Conservation (phyloP, 2,113 vertebrate genomes). For the Microtus montanus region DNA sequence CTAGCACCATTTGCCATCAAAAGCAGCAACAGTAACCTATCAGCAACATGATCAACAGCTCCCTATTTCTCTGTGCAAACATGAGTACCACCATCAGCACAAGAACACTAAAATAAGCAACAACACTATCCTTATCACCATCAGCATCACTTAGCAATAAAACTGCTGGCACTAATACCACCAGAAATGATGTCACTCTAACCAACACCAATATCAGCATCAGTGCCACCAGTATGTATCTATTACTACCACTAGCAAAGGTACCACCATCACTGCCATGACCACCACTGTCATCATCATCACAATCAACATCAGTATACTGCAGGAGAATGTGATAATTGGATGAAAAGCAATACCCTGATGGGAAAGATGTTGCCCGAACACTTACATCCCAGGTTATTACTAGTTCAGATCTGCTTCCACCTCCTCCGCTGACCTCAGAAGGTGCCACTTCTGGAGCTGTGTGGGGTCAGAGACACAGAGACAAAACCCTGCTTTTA, state of each 20-base stretch:
- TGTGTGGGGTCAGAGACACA: constrained; percentile 78
- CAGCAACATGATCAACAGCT: not conserved
- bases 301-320: accelerated
- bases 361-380: not conserved
- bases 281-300: accelerated
- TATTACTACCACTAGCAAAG: not conserved
- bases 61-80: not conserved
- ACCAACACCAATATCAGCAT: too few relatives aligned
- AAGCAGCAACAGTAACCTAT: not conserved
- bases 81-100: too few relatives aligned
- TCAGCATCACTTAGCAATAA: not conserved
- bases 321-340: accelerated
- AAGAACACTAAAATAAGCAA: not conserved
- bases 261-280: not conserved
- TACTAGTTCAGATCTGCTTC: constrained; percentile 97
- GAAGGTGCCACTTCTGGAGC: constrained; percentile 95
- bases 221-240: not conserved
- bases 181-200: not conserved
- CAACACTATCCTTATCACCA: not conserved
- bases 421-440: constrained; percentile 96
- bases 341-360: not conserved
- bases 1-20: not conserved
- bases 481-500: not conserved
- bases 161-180: accelerated
- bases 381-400: constrained; percentile 99